These are phyloP conservation scores for Scaptomyza hsui DNA, from an alignment of 1,140 invertebrate genomes.

Conservation along the genomic window DNA sequence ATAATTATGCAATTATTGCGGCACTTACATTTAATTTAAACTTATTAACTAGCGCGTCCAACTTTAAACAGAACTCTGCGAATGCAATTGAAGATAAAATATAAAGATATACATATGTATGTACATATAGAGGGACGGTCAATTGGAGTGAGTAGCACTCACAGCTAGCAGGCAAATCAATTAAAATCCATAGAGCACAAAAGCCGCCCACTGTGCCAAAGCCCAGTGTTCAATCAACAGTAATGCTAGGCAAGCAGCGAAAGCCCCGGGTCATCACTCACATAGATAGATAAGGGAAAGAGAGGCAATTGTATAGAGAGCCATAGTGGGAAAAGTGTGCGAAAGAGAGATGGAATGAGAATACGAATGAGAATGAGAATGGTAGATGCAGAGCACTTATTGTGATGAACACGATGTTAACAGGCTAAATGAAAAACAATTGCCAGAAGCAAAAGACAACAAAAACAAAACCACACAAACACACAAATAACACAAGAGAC, in stretches of 20 bases:
- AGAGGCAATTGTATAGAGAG: slow-evolving; percentile 7
- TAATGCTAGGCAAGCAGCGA: slow-evolving; percentile 43
- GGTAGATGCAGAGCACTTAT: slow-evolving; percentile 69
- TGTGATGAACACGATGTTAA: slow-evolving; percentile 81
- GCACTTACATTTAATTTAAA: slow-evolving; percentile 73
- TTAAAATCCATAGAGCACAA: slow-evolving; percentile 74
- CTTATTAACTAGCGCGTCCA: slow-evolving; percentile 61
- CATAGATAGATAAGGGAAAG: slow-evolving; percentile 35
- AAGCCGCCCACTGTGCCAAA: slow-evolving; percentile 47
- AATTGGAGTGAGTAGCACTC: not conserved
- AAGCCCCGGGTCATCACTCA: slow-evolving; percentile 76
- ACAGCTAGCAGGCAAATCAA: slow-evolving; percentile 59
- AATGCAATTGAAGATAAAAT: slow-evolving; percentile 30
- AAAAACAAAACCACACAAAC: slow-evolving; percentile 43
- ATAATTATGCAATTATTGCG: slow-evolving; percentile 59
- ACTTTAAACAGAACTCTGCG: slow-evolving; percentile 15
- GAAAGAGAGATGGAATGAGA: not conserved
- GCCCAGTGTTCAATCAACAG: slow-evolving; percentile 68
- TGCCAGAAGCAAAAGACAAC: slow-evolving; percentile 67
- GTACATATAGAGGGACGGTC: not conserved
- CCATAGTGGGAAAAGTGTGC: slow-evolving; percentile 2
- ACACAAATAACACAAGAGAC: not conserved
- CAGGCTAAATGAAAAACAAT: slow-evolving; percentile 81
- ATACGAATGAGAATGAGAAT: slow-evolving; percentile 3
- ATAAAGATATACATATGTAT: too few relatives aligned